phyloP scores from a whole-genome alignment of 2,888 invertebrate genomes.

The Diaperis boleti region DNA sequence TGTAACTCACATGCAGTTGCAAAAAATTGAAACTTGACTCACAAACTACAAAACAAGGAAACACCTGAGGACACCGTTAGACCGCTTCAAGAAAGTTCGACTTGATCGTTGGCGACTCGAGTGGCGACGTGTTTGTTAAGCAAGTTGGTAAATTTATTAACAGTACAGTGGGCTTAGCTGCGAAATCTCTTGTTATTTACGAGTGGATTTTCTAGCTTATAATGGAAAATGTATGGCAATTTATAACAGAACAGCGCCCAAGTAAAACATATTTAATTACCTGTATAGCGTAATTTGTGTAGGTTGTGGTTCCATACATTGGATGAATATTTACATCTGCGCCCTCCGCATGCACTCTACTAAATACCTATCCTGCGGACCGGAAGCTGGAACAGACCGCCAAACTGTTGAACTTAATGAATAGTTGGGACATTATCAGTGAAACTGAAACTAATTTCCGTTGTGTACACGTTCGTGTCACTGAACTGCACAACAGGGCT shows the following conservation, averaged over 20 bases:
- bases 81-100: neutral
- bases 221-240: slow-evolving; percentile 42
- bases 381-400: slow-evolving; percentile 52
- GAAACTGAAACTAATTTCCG: slow-evolving; percentile 60
- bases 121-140: slow-evolving; percentile 17
- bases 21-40: no score
- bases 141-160: slow-evolving; percentile 35
- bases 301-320: slow-evolving; percentile 51
- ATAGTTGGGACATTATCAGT: slow-evolving; percentile 57
- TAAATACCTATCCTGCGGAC: slow-evolving; percentile 52
- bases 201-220: slow-evolving; percentile 46
- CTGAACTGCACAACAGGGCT: slow-evolving; percentile 48
- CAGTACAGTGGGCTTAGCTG: slow-evolving; percentile 27
- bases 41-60: no score
- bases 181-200: slow-evolving; percentile 48
- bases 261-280: slow-evolving; percentile 56
- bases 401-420: slow-evolving; percentile 58
- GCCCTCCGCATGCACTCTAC: slow-evolving; percentile 50
- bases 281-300: slow-evolving; percentile 52
- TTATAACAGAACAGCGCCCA: slow-evolving; percentile 47
- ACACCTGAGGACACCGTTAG: no score
- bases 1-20: no score
- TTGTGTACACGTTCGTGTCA: slow-evolving; percentile 50
- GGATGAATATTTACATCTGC: slow-evolving; percentile 56
- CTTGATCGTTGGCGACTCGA: neutral